Evolutionary conservation across 64 coral and sea anemone species (phyloP), one percentile per base, ranked within the genome.

Genomic region (Montipora cactus): DNA sequence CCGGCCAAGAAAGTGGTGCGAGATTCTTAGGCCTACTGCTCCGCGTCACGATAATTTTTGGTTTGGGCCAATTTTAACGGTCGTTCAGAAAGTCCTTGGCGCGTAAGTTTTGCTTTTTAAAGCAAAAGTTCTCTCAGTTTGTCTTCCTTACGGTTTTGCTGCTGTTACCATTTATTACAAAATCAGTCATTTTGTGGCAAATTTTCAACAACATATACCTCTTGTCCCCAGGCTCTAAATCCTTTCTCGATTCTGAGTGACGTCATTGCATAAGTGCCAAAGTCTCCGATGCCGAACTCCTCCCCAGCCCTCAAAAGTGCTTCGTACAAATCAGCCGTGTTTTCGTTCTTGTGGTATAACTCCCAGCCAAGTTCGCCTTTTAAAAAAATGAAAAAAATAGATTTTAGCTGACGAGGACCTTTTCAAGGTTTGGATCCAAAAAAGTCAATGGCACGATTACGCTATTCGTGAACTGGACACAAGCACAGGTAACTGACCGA

Each of bases 341-440:
- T 62, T 3, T 98, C 94, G 6, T 87, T 80, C 21, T 96, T 95
- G 88, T 93, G 92, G 84, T 96, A 94, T n/a, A 98, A 80, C 51
- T 98, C 97, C 97, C 97, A 98, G 5, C 97, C 97, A 4, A 98
- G 87, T 37, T 98, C 97, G 58, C 97, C 97, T 98, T 44, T 46
- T 4, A 76, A 14, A 44, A n/a, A 6, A 49, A 49, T 16, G 7
- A 14, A n/a, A n/a, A 78, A 19, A 16, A 49, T 1, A 14, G 14
- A 49, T 19, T 10, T 44, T 46, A 45, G 37, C 6, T 47, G 23
- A 8, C 5, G 20, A 18, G 64, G 3, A 68, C 37, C 37, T 37
- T 14, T 68, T 5, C 16, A n/a, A 68, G 64, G 18, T 37, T 37
- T 37, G 37, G 2, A 37, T 37, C 37, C 37, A 37, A 37, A 37